Conservation (phyloP, 2,113 vertebrate genomes). For the Tringa solitaria region DNA sequence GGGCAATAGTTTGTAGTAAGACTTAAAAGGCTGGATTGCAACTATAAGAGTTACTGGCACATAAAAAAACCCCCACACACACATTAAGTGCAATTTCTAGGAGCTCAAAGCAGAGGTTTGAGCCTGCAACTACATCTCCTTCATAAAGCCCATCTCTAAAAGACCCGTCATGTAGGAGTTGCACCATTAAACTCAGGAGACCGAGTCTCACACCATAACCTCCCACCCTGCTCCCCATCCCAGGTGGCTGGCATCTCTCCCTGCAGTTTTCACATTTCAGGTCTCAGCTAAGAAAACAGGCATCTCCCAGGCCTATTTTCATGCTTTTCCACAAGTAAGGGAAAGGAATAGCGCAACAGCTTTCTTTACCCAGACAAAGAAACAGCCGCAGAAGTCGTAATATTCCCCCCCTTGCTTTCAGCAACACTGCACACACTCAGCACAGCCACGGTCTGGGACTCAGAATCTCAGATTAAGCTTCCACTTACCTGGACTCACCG, state of each 20-base stretch:
- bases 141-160: background rate
- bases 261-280: background rate
- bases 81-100: background rate
- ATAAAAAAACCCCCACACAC: too few species aligned
- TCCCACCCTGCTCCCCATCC: background rate
- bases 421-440: background rate
- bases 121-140: background rate
- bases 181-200: rapidly evolving
- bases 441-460: background rate
- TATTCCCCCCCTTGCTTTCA: background rate
- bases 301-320: background rate
- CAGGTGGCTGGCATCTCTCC: background rate
- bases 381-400: background rate
- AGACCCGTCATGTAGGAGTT: rapidly evolving
- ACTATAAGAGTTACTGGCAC: background rate
- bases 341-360: background rate
- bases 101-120: background rate
- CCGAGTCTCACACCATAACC: rapidly evolving
- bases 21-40: background rate
- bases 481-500: background rate
- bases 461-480: rapidly evolving
- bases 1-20: background rate
- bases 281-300: background rate
- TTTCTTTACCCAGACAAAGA: background rate
- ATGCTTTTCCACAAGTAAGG: background rate